Percentiles rank a stretch among this genome's conserved stretches.
Conservation (phyloP, 1,140 invertebrate species). For the Microplitis mediator region DNA sequence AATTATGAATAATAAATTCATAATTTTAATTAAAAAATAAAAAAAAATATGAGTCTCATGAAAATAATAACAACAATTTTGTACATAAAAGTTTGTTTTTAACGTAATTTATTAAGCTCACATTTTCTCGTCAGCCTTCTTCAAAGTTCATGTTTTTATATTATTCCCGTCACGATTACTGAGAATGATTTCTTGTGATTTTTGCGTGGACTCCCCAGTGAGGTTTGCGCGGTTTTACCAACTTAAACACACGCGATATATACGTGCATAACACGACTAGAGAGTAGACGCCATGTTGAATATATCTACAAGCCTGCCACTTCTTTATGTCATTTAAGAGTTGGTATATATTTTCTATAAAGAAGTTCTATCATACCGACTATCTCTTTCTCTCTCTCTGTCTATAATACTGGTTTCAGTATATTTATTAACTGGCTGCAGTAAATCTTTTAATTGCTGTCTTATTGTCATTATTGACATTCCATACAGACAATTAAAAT, state of each 20-base stretch:
- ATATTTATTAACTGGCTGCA: too few relatives aligned
- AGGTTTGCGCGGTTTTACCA: not conserved
- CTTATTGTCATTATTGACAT: too few relatives aligned
- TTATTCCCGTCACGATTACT: not conserved
- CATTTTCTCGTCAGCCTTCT: not conserved
- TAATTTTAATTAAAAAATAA: too few relatives aligned
- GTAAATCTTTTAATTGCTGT: too few relatives aligned
- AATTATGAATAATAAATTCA: too few relatives aligned
- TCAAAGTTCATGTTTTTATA: not conserved
- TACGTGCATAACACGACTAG: not conserved
- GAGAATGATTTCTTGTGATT: not conserved
- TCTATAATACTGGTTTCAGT: too few relatives aligned
- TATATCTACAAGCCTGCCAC: not conserved
- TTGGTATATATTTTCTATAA: not conserved
- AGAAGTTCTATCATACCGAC: too few relatives aligned
- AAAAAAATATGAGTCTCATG: too few relatives aligned
- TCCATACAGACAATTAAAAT: too few relatives aligned
- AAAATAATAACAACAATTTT: too few relatives aligned
- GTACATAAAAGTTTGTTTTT: too few relatives aligned
- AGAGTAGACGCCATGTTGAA: not conserved
- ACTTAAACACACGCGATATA: not conserved
- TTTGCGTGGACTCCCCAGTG: not conserved
- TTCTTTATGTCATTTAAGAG: not conserved
- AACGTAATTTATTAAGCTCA: not conserved
- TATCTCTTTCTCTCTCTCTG: too few relatives aligned